Evolutionary conservation across 2,113 vertebrate genomes (phyloP).

Genomic region (Phylloscopus trochilus): DNA sequence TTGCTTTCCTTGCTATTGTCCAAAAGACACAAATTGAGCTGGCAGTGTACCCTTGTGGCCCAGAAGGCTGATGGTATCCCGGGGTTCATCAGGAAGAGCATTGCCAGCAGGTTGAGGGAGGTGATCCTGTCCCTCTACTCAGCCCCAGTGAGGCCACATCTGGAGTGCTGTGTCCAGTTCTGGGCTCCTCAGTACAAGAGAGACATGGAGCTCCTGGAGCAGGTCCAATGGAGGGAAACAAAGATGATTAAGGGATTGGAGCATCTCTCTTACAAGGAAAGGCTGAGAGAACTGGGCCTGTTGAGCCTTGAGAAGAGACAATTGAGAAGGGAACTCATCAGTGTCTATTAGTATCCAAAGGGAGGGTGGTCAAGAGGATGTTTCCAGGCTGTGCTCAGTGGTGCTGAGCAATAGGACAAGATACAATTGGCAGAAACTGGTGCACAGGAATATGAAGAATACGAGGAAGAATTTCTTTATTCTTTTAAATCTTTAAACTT

Average conservation of each 20-base stretch:
- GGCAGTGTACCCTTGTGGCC: background rate
- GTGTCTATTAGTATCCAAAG: background rate
- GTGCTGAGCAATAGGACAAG: background rate
- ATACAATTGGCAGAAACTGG: background rate
- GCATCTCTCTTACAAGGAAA: background rate
- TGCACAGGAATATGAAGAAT: background rate
- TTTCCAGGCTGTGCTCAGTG: background rate
- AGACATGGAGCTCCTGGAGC: background rate
- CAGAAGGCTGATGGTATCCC: accelerated
- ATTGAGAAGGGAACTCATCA: background rate
- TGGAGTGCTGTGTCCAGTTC: background rate
- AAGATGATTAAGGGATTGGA: background rate
- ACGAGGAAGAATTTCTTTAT: background rate
- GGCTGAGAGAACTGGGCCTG: background rate
- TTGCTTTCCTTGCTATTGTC: background rate
- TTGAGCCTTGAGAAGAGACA: accelerated
- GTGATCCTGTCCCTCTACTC: background rate
- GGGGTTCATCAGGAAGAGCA: background rate
- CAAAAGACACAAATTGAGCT: background rate
- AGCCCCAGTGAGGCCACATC: background rate
- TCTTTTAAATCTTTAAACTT: background rate
- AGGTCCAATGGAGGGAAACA: background rate
- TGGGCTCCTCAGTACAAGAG: accelerated
- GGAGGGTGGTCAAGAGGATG: background rate
- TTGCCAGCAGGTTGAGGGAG: accelerated